Evolutionary conservation across 1,140 invertebrate genomes (phyloP).

Genomic region (Temnothorax longispinosus): DNA sequence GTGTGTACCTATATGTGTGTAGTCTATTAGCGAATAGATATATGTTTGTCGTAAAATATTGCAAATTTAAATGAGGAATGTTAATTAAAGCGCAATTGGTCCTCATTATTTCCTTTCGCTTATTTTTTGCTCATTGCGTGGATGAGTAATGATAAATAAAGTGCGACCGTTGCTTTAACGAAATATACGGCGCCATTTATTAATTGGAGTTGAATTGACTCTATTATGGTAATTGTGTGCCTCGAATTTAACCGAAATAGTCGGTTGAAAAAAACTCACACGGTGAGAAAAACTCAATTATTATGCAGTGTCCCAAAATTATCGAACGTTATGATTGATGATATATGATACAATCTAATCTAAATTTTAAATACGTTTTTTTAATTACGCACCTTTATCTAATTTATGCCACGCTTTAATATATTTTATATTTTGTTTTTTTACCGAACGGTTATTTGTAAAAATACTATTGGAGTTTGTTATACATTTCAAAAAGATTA

Average conservation of each 20-base stretch:
- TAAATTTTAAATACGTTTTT: background rate
- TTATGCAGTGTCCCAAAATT: background rate
- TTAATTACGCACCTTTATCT: background rate
- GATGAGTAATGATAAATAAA: background rate
- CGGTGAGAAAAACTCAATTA: conserved; percentile 1
- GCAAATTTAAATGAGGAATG: background rate
- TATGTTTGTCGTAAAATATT: background rate
- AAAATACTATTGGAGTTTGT: background rate
- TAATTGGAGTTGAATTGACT: conserved; percentile 23
- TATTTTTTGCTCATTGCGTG: background rate
- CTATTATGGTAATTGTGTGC: background rate
- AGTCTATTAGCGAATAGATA: background rate
- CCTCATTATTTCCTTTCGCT: background rate
- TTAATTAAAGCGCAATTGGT: background rate
- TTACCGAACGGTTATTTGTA: background rate
- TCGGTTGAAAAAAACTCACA: background rate
- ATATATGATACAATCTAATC: background rate
- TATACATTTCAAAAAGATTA: background rate
- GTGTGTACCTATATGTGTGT: background rate
- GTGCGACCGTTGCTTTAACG: background rate
- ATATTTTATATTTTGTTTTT: background rate
- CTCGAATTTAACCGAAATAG: background rate
- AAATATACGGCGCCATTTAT: conserved; percentile 25
- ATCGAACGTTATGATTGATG: background rate
- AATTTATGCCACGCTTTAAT: background rate